Evolutionary conservation across 2,888 invertebrate genomes (phyloP).

Genomic region (Craniophora ligustri): DNA sequence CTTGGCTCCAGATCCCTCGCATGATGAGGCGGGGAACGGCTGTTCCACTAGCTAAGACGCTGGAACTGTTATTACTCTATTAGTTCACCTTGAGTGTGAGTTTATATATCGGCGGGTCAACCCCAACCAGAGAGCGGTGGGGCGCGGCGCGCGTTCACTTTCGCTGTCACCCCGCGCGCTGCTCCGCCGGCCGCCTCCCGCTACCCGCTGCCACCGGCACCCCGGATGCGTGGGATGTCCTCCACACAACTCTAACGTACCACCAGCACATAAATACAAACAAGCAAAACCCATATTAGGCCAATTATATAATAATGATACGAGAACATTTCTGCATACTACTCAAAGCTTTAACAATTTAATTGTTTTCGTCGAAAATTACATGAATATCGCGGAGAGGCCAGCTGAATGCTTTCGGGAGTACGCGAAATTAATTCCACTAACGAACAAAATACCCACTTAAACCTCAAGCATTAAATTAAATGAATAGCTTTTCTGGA

Average conservation of each 20-base stretch:
- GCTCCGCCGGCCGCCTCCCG: background rate
- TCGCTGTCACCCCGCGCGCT: conserved; percentile 67
- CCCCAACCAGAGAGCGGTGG: conserved; percentile 71
- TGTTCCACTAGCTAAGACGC: conserved; percentile 76
- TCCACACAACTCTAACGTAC: background rate
- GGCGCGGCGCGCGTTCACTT: conserved; percentile 71
- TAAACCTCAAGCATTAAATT: too few relatives aligned
- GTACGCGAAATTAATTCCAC: background rate
- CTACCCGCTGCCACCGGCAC: conserved; percentile 18
- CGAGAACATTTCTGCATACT: too few relatives aligned
- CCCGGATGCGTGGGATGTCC: conserved; percentile 61
- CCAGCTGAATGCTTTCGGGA: background rate
- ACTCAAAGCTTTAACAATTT: background rate
- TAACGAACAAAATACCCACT: background rate
- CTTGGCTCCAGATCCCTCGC: conserved; percentile 89
- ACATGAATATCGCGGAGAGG: background rate
- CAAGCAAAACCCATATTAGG: background rate
- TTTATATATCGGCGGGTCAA: conserved; percentile 78
- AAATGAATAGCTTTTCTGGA: too few relatives aligned
- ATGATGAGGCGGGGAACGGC: conserved; percentile 85
- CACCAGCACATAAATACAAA: background rate
- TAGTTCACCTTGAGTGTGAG: conserved; percentile 69
- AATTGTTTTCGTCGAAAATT: background rate
- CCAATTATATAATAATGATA: background rate
- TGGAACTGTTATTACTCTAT: conserved; percentile 81